Evolutionary conservation across 2,797 vertebrate species (phyloP), one percentile per base, ranked within the genome.

Genomic region (Botia kubotai): DNA sequence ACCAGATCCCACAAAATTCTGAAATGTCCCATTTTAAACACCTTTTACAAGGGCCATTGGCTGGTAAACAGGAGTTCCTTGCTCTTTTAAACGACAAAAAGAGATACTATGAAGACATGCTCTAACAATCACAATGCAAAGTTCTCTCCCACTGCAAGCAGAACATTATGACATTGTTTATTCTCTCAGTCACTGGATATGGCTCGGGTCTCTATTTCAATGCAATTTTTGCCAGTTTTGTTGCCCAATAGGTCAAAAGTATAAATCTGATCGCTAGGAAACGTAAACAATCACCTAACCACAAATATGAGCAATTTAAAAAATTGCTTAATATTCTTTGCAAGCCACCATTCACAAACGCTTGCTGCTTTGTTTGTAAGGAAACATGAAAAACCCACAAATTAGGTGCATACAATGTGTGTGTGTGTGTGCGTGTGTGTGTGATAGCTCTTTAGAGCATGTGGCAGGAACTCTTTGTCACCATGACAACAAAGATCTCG

Each of bases 401-500:
- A 21, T 69, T 50, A 48, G 36, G 39, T 23, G 19, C 55, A 39
- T 39, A 7, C n/a, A 10, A 26, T 52, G 46, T 67, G 74, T 52
- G 23, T 48, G 63, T 14, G 46, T 43, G 36, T 39, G 36, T 39
- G 33, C 5, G 46, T 52, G 46, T 67, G 73, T 52, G 23, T 48
- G 63, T 10, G 46, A 72, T 14, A 12, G 33, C n/a, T 74, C 39
- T 48, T 26, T 62, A 13, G 36, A 73, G 39, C 52, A 80, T 80
- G 71, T 57, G 79, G 50, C 16, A 67, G 71, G 67, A 74, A 74
- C 79, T 73, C 71, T 58, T 79, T 60, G 62, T 80, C 79, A 74
- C 79, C 79, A 80, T 80, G 79, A 80, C 79, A 80, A 80, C 79
- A 73, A 74, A 68, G 70, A 80, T 73, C 62, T 66, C 2, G 62